phyloP scores from a whole-genome alignment of 1,140 invertebrate genomes.

The Stenopsyche tienmushanensis region DNA sequence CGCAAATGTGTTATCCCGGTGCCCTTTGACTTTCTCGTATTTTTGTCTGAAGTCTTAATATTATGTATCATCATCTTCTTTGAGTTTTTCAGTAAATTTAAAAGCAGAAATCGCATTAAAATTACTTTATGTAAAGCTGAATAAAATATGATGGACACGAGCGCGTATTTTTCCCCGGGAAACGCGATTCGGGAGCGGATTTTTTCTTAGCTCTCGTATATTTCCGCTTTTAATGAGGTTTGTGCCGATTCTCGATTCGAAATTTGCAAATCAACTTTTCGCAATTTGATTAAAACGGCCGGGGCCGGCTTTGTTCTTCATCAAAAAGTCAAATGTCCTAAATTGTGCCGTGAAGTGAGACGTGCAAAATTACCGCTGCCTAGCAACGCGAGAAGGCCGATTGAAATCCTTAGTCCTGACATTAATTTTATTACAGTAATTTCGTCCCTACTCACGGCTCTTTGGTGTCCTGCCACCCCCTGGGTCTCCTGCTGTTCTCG shows the following conservation, averaged over 20 bases:
- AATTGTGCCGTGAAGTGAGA: constrained; percentile 36
- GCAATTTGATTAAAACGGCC: constrained; percentile 28
- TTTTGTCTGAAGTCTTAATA: too few relatives aligned
- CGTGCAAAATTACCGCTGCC: constrained; percentile 40
- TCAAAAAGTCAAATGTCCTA: constrained; percentile 35
- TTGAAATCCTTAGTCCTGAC: constrained; percentile 42
- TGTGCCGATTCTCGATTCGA: neutral
- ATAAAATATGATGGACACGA: too few relatives aligned
- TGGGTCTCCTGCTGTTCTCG: too few relatives aligned
- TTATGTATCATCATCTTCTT: too few relatives aligned
- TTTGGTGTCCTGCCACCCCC: constrained; percentile 27
- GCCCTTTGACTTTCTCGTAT: too few relatives aligned
- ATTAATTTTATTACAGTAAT: constrained; percentile 43
- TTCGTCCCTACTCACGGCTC: constrained; percentile 31
- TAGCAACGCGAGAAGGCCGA: constrained; percentile 34
- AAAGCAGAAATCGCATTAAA: too few relatives aligned
- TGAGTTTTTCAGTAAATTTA: too few relatives aligned
- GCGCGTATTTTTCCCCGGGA: too few relatives aligned
- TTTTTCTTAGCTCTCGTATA: too few relatives aligned
- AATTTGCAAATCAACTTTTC: constrained; percentile 18
- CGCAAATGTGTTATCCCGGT: too few relatives aligned
- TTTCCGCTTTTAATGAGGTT: neutral
- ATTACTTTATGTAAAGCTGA: too few relatives aligned
- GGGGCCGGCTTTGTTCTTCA: constrained; percentile 21
- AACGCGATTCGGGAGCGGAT: too few relatives aligned